These are phyloP conservation scores for Eilema caniola DNA, from an alignment of 2,888 invertebrate genomes.

Conservation along the genomic window DNA sequence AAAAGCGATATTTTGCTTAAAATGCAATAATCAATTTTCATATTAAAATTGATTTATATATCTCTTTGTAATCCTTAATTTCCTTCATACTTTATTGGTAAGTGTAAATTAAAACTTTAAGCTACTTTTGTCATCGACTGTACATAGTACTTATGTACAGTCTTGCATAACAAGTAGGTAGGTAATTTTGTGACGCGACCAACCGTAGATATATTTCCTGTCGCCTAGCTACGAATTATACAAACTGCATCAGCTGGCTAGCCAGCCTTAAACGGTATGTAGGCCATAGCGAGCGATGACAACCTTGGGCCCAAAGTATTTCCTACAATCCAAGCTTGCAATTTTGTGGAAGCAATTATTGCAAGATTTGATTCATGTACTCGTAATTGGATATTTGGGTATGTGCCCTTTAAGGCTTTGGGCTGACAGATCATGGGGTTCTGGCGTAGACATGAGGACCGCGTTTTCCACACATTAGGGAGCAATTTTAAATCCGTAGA, in stretches of 20 bases:
- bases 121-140: not conserved
- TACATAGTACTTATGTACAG: not conserved
- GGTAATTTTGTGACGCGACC: constrained; percentile 29
- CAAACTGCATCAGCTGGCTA: constrained; percentile 18
- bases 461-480: too few species aligned
- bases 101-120: not conserved
- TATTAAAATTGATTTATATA: not conserved
- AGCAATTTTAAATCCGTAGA: too few species aligned
- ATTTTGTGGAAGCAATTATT: not conserved
- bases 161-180: not conserved
- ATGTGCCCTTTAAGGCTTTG: too few species aligned
- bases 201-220: constrained; percentile 29
- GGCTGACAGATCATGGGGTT: too few species aligned
- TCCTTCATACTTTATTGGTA: not conserved
- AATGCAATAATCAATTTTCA: not conserved
- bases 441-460: too few species aligned
- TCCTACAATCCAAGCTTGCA: not conserved
- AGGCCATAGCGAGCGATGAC: not conserved
- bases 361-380: not conserved
- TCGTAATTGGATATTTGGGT: not conserved
- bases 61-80: not conserved
- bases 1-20: not conserved
- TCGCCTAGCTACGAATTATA: constrained; percentile 14
- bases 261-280: constrained; percentile 25
- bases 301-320: not conserved